Evolutionary conservation across 2,888 invertebrate genomes (phyloP).

Genomic region (Aelia acuminata): DNA sequence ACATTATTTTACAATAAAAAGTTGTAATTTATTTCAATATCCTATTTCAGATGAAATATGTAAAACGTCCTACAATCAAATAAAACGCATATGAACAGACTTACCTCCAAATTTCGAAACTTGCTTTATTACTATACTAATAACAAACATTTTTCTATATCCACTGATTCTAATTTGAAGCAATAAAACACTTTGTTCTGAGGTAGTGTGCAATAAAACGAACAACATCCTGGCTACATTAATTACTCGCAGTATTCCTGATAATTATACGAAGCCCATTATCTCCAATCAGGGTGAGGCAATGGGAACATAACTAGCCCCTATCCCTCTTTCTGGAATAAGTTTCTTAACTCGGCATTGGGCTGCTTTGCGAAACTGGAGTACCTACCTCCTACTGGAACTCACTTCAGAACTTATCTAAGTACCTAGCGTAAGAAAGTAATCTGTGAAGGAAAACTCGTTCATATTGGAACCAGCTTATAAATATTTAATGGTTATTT

Average conservation of each 20-base stretch:
- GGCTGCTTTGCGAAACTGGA: not conserved
- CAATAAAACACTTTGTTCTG: not conserved
- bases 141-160: too few relatives aligned
- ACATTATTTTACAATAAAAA: too few relatives aligned
- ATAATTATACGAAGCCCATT: not conserved
- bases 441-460: too few relatives aligned
- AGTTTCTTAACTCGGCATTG: slow-evolving; percentile 5
- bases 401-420: not conserved
- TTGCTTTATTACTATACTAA: too few relatives aligned
- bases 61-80: too few relatives aligned
- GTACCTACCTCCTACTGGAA: not conserved
- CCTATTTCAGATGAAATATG: too few relatives aligned
- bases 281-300: slow-evolving; percentile 6
- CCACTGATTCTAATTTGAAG: not conserved
- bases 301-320: not conserved
- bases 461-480: too few relatives aligned
- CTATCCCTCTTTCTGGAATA: not conserved
- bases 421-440: too few relatives aligned
- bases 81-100: not conserved
- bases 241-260: not conserved
- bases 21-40: too few relatives aligned
- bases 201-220: not conserved
- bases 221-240: slow-evolving; percentile 2
- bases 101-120: too few relatives aligned
- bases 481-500: too few relatives aligned